Evolutionary conservation across 1,140 invertebrate species (phyloP).

Genomic region (Drosophila teissieri): DNA sequence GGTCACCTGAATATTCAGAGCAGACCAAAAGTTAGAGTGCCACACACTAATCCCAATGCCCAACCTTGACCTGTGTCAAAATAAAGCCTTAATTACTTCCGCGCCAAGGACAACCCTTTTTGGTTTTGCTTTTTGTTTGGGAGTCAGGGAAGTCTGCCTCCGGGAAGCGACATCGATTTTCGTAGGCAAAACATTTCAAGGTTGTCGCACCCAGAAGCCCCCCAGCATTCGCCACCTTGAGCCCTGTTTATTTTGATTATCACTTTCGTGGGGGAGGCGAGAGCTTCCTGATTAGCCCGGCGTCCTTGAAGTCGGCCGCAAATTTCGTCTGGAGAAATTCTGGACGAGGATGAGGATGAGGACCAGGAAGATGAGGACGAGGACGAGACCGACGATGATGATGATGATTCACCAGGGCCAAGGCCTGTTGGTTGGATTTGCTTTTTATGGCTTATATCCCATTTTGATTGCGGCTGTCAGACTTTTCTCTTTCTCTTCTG

Average conservation of each 20-base stretch:
- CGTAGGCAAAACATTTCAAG: constrained; percentile 65
- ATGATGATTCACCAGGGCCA: constrained; percentile 56
- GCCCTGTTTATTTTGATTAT: constrained; percentile 82
- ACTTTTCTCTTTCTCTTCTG: constrained; percentile 31
- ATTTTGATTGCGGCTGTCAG: constrained; percentile 67
- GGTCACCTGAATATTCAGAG: constrained; percentile 1
- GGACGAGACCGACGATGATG: constrained; percentile 7
- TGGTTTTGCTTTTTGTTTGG: not conserved
- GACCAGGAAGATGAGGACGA: constrained; percentile 39
- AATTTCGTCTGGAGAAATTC: constrained; percentile 25
- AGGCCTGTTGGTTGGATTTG: constrained; percentile 53
- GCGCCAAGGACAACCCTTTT: constrained; percentile 61
- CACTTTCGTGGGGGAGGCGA: constrained; percentile 49
- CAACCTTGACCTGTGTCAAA: constrained; percentile 59
- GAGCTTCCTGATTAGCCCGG: constrained; percentile 53
- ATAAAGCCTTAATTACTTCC: constrained; percentile 62
- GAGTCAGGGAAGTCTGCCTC: not conserved
- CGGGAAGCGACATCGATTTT: constrained; percentile 57
- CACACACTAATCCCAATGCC: not conserved
- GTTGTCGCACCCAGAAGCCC: constrained; percentile 36
- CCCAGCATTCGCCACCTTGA: constrained; percentile 47
- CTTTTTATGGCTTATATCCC: constrained; percentile 61
- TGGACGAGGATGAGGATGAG: constrained; percentile 1
- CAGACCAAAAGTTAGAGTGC: not conserved
- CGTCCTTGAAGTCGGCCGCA: constrained; percentile 66